phyloP scores from a whole-genome alignment of 2,888 invertebrate species.

The Desoria tigrina region DNA sequence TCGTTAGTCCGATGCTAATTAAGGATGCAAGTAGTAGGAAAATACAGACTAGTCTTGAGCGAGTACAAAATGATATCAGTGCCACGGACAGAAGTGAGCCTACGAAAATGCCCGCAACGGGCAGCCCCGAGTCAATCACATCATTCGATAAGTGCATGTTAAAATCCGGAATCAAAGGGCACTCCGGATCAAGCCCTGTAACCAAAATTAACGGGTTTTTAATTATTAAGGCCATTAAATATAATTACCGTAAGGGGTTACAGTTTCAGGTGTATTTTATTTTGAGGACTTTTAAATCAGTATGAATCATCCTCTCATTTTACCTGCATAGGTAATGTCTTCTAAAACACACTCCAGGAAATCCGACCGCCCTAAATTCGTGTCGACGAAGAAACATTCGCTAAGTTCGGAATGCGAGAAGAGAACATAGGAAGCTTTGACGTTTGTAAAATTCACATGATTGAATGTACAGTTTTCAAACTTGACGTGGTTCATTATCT shows the following conservation, averaged over 20 bases:
- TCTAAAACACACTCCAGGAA: slow-evolving; percentile 48
- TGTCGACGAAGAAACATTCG: slow-evolving; percentile 51
- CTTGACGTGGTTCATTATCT: slow-evolving; percentile 67
- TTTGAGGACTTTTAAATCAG: no score
- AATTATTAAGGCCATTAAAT: background rate
- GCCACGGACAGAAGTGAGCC: slow-evolving; percentile 44
- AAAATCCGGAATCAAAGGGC: slow-evolving; percentile 52
- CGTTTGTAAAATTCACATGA: slow-evolving; percentile 69
- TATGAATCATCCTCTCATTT: no score
- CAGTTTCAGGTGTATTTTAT: no score
- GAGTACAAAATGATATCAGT: slow-evolving; percentile 31
- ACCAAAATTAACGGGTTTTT: slow-evolving; percentile 7
- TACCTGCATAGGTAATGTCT: slow-evolving; percentile 51
- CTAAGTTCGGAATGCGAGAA: slow-evolving; percentile 50
- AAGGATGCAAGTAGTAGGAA: slow-evolving; percentile 41
- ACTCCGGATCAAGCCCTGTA: slow-evolving; percentile 48
- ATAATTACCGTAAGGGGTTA: background rate
- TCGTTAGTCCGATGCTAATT: slow-evolving; percentile 47
- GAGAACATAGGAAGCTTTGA: slow-evolving; percentile 62
- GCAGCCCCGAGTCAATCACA: slow-evolving; percentile 50
- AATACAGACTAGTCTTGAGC: slow-evolving; percentile 42
- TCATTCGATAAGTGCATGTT: slow-evolving; percentile 51
- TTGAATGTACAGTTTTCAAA: slow-evolving; percentile 71
- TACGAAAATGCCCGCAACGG: slow-evolving; percentile 49
- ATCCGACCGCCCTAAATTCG: slow-evolving; percentile 49